These are phyloP conservation scores for Andricus quercusramuli DNA, from an alignment of 2,888 invertebrate species.

Conservation along the genomic window DNA sequence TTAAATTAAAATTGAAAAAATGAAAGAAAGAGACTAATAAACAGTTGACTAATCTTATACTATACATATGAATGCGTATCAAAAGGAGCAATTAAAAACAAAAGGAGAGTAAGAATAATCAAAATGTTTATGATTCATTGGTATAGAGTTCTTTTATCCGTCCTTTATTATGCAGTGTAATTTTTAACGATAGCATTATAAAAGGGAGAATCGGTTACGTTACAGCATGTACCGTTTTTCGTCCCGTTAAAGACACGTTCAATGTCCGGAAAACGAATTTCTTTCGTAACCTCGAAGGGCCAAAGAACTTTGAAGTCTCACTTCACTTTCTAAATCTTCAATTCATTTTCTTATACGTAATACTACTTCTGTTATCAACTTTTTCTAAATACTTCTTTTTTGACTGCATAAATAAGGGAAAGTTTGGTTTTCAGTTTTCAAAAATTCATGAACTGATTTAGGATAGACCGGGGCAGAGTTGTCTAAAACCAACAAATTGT, in stretches of 20 bases:
- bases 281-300: slow-evolving; percentile 36
- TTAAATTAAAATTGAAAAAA: neutral
- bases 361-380: neutral
- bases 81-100: neutral
- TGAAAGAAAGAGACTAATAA: neutral
- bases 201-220: slow-evolving; percentile 37
- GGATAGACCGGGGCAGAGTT: too few species aligned
- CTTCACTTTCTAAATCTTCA: slow-evolving; percentile 34
- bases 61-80: too few species aligned
- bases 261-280: slow-evolving; percentile 51
- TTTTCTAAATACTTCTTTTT: neutral
- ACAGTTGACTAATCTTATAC: too few species aligned
- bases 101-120: neutral
- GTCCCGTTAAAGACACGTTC: slow-evolving; percentile 62
- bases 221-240: slow-evolving; percentile 58
- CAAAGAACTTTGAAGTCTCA: slow-evolving; percentile 29
- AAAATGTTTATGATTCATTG: neutral
- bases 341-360: neutral
- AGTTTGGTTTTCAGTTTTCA: too few species aligned
- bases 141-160: neutral
- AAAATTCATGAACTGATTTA: too few species aligned
- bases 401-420: too few species aligned
- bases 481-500: too few species aligned
- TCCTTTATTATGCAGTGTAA: neutral
- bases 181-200: neutral